Percentiles rank a stretch among this genome's conserved stretches.
Evolutionary conservation across 2,113 vertebrate species (phyloP).

Genomic region (Nannobrachium achirus): DNA sequence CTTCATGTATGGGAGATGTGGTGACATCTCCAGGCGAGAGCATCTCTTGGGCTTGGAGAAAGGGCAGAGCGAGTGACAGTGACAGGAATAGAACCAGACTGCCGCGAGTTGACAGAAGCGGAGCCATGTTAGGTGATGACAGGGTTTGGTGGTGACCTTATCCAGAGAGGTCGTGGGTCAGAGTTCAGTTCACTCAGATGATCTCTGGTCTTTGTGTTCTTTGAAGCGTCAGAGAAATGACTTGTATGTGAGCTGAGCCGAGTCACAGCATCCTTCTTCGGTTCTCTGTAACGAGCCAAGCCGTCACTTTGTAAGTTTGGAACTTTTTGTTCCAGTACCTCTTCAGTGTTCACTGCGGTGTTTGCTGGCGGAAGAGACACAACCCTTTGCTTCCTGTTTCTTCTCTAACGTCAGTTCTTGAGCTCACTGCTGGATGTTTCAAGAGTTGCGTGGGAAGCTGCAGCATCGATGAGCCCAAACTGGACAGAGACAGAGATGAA

Average conservation of each 20-base stretch:
- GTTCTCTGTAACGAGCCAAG: background rate
- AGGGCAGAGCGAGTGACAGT: conserved; percentile 18
- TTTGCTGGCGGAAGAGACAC: too few relatives aligned
- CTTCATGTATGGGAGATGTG: background rate
- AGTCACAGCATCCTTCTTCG: too few relatives aligned
- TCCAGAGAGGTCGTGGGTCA: background rate
- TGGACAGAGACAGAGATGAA: too few relatives aligned
- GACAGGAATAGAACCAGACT: conserved; percentile 23
- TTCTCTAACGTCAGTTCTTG: too few relatives aligned
- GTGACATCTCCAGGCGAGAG: background rate
- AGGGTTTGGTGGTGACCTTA: background rate
- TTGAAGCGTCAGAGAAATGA: background rate
- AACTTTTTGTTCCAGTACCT: too few relatives aligned
- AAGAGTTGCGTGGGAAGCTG: too few relatives aligned
- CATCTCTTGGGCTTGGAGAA: background rate
- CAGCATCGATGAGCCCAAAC: too few relatives aligned
- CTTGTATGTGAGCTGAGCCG: background rate
- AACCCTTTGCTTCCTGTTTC: too few relatives aligned
- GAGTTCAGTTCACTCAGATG: background rate
- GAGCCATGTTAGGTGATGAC: background rate
- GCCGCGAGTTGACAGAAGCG: background rate
- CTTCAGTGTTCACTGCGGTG: too few relatives aligned
- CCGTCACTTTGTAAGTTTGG: too few relatives aligned
- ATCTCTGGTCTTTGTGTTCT: background rate
- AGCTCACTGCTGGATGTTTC: too few relatives aligned